phyloP scores from a whole-genome alignment of 2,888 invertebrate species.

The Patella depressa region DNA sequence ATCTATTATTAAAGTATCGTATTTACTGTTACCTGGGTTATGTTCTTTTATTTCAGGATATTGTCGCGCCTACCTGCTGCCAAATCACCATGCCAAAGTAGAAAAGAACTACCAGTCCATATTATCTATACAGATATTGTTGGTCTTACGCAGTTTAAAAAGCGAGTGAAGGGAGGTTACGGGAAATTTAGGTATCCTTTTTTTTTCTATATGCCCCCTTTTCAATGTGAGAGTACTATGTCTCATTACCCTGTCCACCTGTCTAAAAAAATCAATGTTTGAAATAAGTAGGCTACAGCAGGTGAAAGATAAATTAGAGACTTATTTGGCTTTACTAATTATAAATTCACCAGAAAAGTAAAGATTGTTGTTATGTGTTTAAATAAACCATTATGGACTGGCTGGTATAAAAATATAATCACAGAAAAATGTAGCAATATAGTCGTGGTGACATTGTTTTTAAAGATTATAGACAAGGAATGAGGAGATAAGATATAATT shows the following conservation, averaged over 20 bases:
- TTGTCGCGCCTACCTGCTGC: conserved; percentile 63
- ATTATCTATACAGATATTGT: conserved; percentile 73
- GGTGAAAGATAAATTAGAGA: too few species aligned
- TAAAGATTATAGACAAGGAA: too few species aligned
- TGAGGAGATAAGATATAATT: too few species aligned
- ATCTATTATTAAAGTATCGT: too few species aligned
- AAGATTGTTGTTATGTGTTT: too few species aligned
- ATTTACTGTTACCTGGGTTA: too few species aligned
- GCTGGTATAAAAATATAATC: too few species aligned
- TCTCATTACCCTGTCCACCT: neutral
- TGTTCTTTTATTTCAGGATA: conserved; percentile 50
- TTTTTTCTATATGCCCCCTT: neutral
- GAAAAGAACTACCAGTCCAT: conserved; percentile 67
- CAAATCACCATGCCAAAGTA: conserved; percentile 66
- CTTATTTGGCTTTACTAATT: too few species aligned
- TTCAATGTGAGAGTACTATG: neutral
- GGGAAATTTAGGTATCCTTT: conserved; percentile 67
- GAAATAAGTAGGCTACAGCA: neutral
- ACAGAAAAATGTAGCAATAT: too few species aligned
- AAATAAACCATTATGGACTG: too few species aligned
- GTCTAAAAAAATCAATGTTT: neutral
- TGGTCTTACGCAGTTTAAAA: conserved; percentile 71
- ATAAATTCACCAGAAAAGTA: too few species aligned
- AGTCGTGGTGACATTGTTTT: too few species aligned
- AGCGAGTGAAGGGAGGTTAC: conserved; percentile 66